Evolutionary conservation across 2,113 vertebrate species (phyloP).

Genomic region (Cyprinodon tularosa): DNA sequence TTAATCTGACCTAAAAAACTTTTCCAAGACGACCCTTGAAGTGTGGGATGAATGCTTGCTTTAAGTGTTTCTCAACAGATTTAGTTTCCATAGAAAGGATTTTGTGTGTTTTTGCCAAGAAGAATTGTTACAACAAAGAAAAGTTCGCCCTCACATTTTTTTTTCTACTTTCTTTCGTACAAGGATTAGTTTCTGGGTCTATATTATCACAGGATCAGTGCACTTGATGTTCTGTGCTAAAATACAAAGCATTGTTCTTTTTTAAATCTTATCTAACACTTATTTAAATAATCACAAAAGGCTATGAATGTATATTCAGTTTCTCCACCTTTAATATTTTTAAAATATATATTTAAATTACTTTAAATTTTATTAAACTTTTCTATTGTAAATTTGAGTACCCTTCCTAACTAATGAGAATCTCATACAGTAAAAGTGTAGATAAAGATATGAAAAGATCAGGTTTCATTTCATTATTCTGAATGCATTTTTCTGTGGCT

Average conservation of each 20-base stretch:
- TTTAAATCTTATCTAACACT: no score
- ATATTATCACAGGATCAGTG: not conserved
- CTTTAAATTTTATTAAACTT: not conserved
- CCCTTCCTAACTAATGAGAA: not conserved
- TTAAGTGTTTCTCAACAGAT: not conserved
- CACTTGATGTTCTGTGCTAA: no score
- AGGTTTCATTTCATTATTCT: not conserved
- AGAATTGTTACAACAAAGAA: not conserved
- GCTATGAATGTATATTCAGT: not conserved
- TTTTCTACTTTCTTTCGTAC: not conserved
- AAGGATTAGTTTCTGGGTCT: not conserved
- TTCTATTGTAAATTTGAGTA: not conserved
- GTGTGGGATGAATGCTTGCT: not conserved
- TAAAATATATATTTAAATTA: not conserved
- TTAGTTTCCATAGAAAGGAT: not conserved
- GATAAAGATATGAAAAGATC: not conserved
- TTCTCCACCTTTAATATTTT: not conserved
- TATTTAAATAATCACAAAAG: not conserved
- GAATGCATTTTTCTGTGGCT: not conserved
- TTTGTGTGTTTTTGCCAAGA: not conserved
- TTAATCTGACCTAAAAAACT: no score
- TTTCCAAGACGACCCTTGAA: not conserved
- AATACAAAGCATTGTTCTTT: no score
- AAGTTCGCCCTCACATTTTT: not conserved
- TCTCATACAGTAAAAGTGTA: not conserved